phyloP scores from a whole-genome alignment of 2,797 vertebrate species.

The Manis javanica region DNA sequence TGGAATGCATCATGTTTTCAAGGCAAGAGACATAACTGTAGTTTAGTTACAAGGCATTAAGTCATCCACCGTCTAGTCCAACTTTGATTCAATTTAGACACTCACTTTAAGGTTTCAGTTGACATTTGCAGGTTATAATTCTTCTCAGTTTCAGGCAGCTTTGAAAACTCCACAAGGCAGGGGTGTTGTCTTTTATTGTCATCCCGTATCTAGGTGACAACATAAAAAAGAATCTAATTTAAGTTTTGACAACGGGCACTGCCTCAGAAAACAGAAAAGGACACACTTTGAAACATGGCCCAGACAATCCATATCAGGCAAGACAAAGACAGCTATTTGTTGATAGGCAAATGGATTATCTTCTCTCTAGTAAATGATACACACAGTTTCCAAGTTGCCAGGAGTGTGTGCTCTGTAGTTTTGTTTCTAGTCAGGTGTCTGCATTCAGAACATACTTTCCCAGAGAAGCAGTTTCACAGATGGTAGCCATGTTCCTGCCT shows the following conservation, averaged over 20 bases:
- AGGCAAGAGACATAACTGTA: conserved; percentile 14
- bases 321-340: conserved; percentile 17
- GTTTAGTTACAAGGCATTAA: background rate
- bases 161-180: conserved; percentile 98
- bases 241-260: conserved; percentile 43
- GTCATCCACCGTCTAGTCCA: conserved; percentile 12
- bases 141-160: conserved; percentile 98
- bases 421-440: conserved; percentile 22
- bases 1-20: conserved; percentile 25
- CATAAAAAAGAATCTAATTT: conserved; percentile 71
- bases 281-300: background rate
- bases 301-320: background rate
- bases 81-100: conserved; percentile 70
- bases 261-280: conserved; percentile 10
- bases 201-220: conserved; percentile 92
- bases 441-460: conserved; percentile 21
- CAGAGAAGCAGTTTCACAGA: background rate
- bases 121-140: conserved; percentile 99
- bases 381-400: background rate
- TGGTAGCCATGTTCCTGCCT: background rate
- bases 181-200: conserved; percentile 99
- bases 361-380: background rate
- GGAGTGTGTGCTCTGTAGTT: background rate
- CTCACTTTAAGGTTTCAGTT: conserved; percentile 99
- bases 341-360: background rate